These are phyloP conservation scores for Tor tambroides DNA, from an alignment of 2,113 vertebrate species.

Conservation along the genomic window DNA sequence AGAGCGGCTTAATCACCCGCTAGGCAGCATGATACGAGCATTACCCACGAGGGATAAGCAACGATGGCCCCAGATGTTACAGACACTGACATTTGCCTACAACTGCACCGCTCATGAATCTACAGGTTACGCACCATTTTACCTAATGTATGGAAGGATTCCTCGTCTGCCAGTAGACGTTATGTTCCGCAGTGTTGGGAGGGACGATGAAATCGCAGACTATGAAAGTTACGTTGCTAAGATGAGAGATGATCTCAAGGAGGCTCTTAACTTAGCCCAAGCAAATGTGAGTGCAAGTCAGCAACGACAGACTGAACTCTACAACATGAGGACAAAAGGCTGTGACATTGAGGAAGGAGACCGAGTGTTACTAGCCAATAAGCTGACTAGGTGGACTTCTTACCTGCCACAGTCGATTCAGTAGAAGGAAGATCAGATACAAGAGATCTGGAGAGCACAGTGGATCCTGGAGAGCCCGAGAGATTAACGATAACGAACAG, in stretches of 20 bases:
- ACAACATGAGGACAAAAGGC: slow-evolving; percentile 37
- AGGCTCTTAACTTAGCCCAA: slow-evolving; percentile 34
- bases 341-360: slow-evolving; percentile 31
- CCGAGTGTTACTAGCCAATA: slow-evolving; percentile 35
- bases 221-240: slow-evolving; percentile 32
- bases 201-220: slow-evolving; percentile 7
- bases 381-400: not conserved
- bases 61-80: no score
- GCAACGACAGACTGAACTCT: slow-evolving; percentile 24
- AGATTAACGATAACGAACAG: no score
- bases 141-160: slow-evolving; percentile 41
- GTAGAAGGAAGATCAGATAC: no score
- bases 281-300: slow-evolving; percentile 25
- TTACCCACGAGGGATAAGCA: no score
- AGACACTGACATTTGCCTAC: not conserved
- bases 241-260: slow-evolving; percentile 34
- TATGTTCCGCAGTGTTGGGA: slow-evolving; percentile 38
- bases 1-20: not conserved
- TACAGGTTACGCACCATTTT: slow-evolving; percentile 23
- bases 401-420: no score
- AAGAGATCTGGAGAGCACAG: no score
- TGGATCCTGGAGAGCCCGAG: no score
- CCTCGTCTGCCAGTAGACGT: slow-evolving; percentile 47
- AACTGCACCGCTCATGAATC: slow-evolving; percentile 32
- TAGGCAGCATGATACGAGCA: not conserved